phyloP scores from a whole-genome alignment of 2,888 invertebrate genomes.

The Agelastica alni region DNA sequence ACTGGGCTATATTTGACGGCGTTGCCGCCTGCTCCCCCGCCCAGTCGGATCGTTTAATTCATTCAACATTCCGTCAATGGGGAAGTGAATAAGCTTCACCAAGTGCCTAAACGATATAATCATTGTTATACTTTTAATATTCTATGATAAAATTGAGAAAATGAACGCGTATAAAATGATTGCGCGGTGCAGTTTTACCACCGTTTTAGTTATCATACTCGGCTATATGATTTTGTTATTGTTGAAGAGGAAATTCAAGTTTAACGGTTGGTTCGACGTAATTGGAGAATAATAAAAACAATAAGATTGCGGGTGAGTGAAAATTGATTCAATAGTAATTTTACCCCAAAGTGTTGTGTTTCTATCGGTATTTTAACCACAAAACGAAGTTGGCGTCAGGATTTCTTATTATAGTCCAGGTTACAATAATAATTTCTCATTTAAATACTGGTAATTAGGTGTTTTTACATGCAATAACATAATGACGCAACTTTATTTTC shows the following conservation, averaged over 20 bases:
- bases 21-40: constrained; percentile 11
- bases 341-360: neutral
- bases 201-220: constrained; percentile 50
- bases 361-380: constrained; percentile 4
- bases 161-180: constrained; percentile 47
- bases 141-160: no score
- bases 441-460: no score
- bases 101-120: constrained; percentile 5
- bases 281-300: constrained; percentile 20
- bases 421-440: neutral
- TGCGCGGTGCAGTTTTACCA: constrained; percentile 52
- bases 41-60: neutral
- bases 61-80: neutral
- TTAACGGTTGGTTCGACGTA: constrained; percentile 42
- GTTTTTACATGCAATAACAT: no score
- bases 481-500: no score
- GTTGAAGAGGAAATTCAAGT: constrained; percentile 53
- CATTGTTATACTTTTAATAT: no score
- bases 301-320: constrained; percentile 5
- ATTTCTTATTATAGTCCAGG: constrained; percentile 3
- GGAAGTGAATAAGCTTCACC: constrained; percentile 5
- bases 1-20: constrained; percentile 13
- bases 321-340: neutral
- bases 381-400: neutral
- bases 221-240: constrained; percentile 52